A percentile compares a stretch with the other conserved stretches of the same genome.
These are phyloP conservation scores for Lagopus leucura DNA, from an alignment of 2,113 vertebrate species.

Conservation along the genomic window DNA sequence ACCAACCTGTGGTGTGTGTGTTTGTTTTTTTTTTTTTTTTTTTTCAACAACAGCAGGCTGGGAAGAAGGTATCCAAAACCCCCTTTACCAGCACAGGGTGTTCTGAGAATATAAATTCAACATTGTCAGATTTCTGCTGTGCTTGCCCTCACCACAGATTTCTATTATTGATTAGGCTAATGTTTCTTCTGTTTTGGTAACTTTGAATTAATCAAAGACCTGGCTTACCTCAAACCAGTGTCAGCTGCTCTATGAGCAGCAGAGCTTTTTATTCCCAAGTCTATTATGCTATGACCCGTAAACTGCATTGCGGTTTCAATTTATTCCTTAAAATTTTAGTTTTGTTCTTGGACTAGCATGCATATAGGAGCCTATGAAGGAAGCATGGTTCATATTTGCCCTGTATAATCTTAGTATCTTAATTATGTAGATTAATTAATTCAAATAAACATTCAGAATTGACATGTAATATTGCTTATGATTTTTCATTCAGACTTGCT, in stretches of 20 bases:
- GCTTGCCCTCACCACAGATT: background rate
- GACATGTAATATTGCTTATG: background rate
- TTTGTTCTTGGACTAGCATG: background rate
- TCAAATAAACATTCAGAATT: background rate
- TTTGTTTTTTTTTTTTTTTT: too few species aligned
- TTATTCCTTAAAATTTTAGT: background rate
- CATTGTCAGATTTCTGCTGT: background rate
- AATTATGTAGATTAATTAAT: background rate
- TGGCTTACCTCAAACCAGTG: background rate
- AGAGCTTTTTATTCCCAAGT: background rate
- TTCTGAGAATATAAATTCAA: background rate
- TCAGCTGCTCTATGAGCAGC: background rate
- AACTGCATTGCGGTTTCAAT: background rate
- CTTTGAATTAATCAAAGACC: background rate
- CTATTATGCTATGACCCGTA: background rate
- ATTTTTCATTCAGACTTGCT: background rate
- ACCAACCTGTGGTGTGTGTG: fast-evolving
- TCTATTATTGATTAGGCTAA: background rate
- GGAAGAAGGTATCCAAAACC: background rate
- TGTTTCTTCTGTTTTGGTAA: background rate
- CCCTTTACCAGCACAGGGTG: fast-evolving
- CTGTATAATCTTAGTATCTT: background rate
- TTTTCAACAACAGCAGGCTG: background rate
- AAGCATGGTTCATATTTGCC: background rate
- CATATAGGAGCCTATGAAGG: background rate